Base-by-base conservation (phyloP, 1,140 invertebrate species). In the Neodiprion lecontei region DNA sequence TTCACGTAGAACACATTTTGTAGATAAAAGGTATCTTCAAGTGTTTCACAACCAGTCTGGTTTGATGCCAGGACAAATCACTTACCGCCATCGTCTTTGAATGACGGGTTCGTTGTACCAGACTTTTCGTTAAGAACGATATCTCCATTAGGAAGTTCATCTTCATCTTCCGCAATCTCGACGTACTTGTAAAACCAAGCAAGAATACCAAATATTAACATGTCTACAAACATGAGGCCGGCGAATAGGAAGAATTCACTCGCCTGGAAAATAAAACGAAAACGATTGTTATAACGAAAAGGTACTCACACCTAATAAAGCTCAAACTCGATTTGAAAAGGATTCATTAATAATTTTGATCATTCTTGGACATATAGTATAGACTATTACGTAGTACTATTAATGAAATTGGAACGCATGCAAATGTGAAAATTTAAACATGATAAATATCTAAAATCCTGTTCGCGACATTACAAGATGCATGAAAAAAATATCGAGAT, bases 191-290 rank as follows among this genome's bases (percentile, higher is more conserved):
- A 96, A 69, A 88, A 88, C 72, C 90, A 89, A 1, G 95, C 94
- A 91, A 98, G 92, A 0, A 92, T 82, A 67, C 91, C 91, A 82
- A 98, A 98, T 23, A 97, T 85, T 0, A 95, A 53, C 89, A 97
- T 96, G 79, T 96, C 95, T 0, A 91, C 80, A 67, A 93, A 85
- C 96, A 98, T 98, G 1, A 98, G 86, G 1, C 89, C 93, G 67
- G 96, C 94, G 86, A 97, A 98, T 0, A 98, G 86, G 88, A 97
- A 94, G 85, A 97, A 97, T 84, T 98, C 96, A 47, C 90, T 91
- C 28, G 93, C 92, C 95, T 97, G 89, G 72, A 91, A 91, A 81
- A 83, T 77, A 82, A 76, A 81, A 69, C 61, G 47, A 11, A 40
- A 40, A 40, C 28, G 28, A 5, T n/a, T 72, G n/a, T 74, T 12